Evolutionary conservation across 1,140 invertebrate species (phyloP).

Genomic region (Limonius californicus): DNA sequence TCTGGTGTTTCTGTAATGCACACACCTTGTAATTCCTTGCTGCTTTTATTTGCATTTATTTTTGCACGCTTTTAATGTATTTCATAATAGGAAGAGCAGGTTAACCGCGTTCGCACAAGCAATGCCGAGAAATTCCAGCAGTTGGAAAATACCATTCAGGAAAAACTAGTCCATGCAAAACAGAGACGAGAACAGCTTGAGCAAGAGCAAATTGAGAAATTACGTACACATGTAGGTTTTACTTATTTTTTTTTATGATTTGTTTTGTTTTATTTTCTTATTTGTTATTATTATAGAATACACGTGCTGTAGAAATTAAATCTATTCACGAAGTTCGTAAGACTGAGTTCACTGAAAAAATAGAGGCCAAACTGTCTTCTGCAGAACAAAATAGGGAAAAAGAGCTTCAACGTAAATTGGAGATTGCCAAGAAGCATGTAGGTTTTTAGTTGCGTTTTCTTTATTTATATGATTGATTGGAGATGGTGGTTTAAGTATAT

Average conservation of each 20-base stretch:
- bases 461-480: constrained; percentile 10
- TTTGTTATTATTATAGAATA: constrained; percentile 31
- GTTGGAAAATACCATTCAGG: constrained; percentile 64
- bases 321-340: constrained; percentile 59
- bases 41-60: neutral
- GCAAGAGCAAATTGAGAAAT: constrained; percentile 69
- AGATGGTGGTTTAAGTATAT: no score
- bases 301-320: constrained; percentile 46
- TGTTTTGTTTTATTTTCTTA: neutral
- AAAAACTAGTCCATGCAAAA: constrained; percentile 68
- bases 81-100: constrained; percentile 63
- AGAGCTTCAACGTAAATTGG: constrained; percentile 74
- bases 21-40: neutral
- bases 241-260: constrained; percentile 16
- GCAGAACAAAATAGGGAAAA: constrained; percentile 75
- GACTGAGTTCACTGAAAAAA: constrained; percentile 62
- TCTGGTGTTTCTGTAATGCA: constrained; percentile 17
- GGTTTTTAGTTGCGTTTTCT: constrained; percentile 24
- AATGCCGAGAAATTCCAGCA: constrained; percentile 63
- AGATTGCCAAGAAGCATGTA: constrained; percentile 76
- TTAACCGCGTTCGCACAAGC: constrained; percentile 60
- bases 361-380: constrained; percentile 68
- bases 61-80: neutral
- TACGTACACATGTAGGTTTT: constrained; percentile 69
- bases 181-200: constrained; percentile 65